A percentile compares a stretch with the other conserved stretches of the same genome.
Evolutionary conservation across 2,888 invertebrate species (phyloP).

Genomic region (Leucoma salicis): DNA sequence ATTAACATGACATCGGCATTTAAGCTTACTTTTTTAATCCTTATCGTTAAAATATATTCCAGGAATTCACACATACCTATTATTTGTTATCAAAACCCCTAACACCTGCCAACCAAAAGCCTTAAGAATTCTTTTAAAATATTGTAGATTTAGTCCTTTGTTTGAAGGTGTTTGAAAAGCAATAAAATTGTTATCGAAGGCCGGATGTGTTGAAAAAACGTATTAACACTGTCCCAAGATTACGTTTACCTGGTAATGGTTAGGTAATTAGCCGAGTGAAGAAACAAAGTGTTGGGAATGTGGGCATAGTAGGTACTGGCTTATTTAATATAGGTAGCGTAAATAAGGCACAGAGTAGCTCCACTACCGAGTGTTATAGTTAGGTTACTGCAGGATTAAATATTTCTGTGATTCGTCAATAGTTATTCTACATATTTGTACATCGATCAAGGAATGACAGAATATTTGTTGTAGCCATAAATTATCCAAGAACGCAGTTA

Average conservation of each 20-base stretch:
- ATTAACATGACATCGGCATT: too few relatives aligned
- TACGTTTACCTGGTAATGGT: constrained; percentile 8
- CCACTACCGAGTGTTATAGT: too few relatives aligned
- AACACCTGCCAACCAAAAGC: constrained; percentile 29
- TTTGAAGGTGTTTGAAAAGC: constrained; percentile 35
- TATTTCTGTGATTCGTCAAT: too few relatives aligned
- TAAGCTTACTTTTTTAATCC: background rate
- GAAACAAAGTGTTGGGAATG: background rate
- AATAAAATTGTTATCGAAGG: constrained; percentile 38
- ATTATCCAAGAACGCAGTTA: too few relatives aligned
- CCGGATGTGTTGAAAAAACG: constrained; percentile 29
- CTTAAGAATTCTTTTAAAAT: constrained; percentile 23
- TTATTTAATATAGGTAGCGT: too few relatives aligned
- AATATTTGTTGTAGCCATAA: too few relatives aligned
- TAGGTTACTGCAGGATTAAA: too few relatives aligned
- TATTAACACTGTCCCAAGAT: constrained; percentile 16
- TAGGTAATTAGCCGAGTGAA: constrained; percentile 1
- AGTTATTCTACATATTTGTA: too few relatives aligned
- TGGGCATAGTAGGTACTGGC: background rate
- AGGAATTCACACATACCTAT: constrained; percentile 8
- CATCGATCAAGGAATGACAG: too few relatives aligned
- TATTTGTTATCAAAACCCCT: constrained; percentile 15
- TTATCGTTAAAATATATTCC: constrained; percentile 5
- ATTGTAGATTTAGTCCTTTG: constrained; percentile 33
- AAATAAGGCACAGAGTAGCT: too few relatives aligned